Base-by-base conservation (phyloP, 2,113 vertebrate species). In the Engraulis encrasicolus region DNA sequence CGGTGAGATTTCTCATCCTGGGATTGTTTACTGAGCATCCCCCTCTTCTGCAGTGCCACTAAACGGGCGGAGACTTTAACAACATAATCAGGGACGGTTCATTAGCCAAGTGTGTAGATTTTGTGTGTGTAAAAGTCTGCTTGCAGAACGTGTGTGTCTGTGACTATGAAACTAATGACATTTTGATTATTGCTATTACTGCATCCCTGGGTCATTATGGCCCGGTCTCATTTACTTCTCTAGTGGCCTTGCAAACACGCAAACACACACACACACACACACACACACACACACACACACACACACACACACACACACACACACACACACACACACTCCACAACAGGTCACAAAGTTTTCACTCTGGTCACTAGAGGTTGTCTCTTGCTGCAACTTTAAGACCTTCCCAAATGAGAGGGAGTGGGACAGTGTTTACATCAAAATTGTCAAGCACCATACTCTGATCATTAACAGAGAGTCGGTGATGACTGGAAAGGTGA, bases 171-270 rank as follows among this genome's bases (percentile, higher is more conserved):
- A 27, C 23, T 88, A 88, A 88, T 86, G 85, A 58, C 81, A 84
- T 86, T 88, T 88, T 86, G 87, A 86, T 88, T 88, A 86, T 82
- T 79, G 83, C 81, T 77, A 74, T 78, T 78, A 74, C 54, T 80
- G 78, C 78, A 78, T 85, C 85, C 85, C 87, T 85, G 81, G 54
- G 81, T 83, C 85, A 40, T 83, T 83, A 49, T 86, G 81, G 78
- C 23, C 31, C 34, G 6, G 40, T 9, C 81, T 88, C 83, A 86
- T 88, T 86, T 83, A 85, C 81, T 81, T 61, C 52, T 3, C 50
- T 81, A 88, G 86, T 88, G 85, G 86, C 20, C 77, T 52, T n/a
- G n/a, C n/a, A n/a, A n/a, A n/a, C n/a, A n/a, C n/a, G n/a, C n/a
- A n/a, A n/a, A n/a, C n/a, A n/a, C n/a, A n/a, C n/a, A n/a, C n/a